Conservation (phyloP, 1,140 invertebrate genomes). For the Lasioglossum baleicum region DNA sequence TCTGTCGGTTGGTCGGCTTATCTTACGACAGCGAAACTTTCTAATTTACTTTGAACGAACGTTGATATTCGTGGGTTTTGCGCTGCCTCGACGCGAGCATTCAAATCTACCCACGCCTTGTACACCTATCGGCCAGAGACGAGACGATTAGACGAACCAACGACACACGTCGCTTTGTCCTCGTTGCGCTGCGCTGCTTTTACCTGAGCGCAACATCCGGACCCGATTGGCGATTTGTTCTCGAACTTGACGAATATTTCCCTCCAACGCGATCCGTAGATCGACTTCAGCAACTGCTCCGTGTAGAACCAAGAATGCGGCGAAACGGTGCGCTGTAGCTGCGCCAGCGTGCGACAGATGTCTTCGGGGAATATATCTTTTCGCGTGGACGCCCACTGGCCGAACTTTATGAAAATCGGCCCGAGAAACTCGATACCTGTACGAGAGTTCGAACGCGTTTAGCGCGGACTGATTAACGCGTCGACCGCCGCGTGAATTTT, state of each 20-base stretch:
- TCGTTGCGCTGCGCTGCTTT: background rate
- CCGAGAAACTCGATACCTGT: slow-evolving; percentile 76
- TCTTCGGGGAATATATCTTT: slow-evolving; percentile 78
- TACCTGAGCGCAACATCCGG: slow-evolving; percentile 82
- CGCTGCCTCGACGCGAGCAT: slow-evolving; percentile 38
- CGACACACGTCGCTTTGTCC: background rate
- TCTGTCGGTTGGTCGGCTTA: background rate
- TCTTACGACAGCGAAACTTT: background rate
- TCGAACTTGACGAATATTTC: slow-evolving; percentile 75
- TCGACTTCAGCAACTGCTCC: slow-evolving; percentile 62
- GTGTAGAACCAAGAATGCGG: slow-evolving; percentile 77
- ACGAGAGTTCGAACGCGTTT: background rate
- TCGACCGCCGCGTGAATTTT: too few relatives aligned
- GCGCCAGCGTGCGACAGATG: slow-evolving; percentile 75
- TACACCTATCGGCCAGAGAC: slow-evolving; percentile 71
- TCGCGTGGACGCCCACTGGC: slow-evolving; percentile 80
- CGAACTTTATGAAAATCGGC: slow-evolving; percentile 81
- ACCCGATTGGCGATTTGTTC: slow-evolving; percentile 76
- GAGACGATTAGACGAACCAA: background rate
- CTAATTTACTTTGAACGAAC: slow-evolving; percentile 58
- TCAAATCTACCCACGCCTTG: slow-evolving; percentile 75
- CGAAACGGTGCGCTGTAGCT: slow-evolving; percentile 73
- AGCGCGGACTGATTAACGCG: background rate
- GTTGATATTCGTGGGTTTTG: slow-evolving; percentile 8
- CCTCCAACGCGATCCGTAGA: slow-evolving; percentile 72